Evolutionary conservation across 2,113 vertebrate genomes (phyloP).

Genomic region (Cochlearius cochlearius): DNA sequence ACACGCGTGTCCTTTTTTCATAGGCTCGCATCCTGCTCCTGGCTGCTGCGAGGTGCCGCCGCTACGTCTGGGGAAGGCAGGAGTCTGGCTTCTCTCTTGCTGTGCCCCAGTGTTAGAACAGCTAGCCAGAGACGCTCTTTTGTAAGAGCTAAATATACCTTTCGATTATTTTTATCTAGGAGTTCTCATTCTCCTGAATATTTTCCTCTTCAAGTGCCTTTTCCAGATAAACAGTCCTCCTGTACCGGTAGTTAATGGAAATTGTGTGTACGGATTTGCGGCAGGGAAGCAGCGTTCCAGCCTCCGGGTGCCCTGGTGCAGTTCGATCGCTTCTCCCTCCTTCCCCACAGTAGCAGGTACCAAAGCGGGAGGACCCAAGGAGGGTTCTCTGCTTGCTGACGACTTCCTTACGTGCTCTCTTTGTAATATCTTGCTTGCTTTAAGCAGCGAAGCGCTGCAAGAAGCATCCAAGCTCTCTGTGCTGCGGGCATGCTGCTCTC

Average conservation of each 20-base stretch:
- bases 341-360: not conserved
- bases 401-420: not conserved
- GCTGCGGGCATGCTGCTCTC: not conserved
- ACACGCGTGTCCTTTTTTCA: not conserved
- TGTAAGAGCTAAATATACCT: not conserved
- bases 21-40: not conserved
- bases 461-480: not conserved
- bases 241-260: not conserved
- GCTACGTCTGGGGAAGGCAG: not conserved
- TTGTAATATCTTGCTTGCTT: not conserved
- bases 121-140: not conserved
- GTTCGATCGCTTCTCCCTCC: rapidly evolving
- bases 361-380: not conserved
- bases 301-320: not conserved
- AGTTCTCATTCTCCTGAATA: not conserved
- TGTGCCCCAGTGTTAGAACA: not conserved
- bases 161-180: not conserved
- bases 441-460: not conserved
- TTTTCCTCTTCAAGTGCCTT: not conserved
- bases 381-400: too few relatives aligned
- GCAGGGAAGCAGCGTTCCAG: not conserved
- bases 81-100: not conserved
- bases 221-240: too few relatives aligned
- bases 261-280: rapidly evolving
- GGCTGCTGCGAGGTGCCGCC: not conserved